Base-by-base conservation (phyloP, 1,140 invertebrate genomes). In the Grapholita molesta region DNA sequence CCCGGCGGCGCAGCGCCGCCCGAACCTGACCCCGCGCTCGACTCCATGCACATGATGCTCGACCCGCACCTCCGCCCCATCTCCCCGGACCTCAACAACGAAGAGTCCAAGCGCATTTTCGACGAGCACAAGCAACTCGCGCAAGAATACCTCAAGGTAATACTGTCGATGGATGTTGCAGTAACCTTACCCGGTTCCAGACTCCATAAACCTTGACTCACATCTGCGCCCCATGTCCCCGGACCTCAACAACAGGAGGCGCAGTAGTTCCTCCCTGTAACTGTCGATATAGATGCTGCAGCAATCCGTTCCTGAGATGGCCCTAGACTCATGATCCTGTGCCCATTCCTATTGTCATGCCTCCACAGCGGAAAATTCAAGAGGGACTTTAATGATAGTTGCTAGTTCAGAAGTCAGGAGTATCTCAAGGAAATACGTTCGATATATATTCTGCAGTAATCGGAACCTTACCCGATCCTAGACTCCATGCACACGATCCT, bases 81-180 rank as follows among this genome's bases (percentile, higher is more conserved):
- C 64, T 95, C 95, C 21, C 97, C 97, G 6, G 95, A 97, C 88
- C 93, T 94, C 65, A 94, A 93, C 67, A 96, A 95, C 86, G 93
- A 95, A 24, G 94, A 96, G 84, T 98, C 97, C 33, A 93, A 96
- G 78, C 89, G 95, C 68, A 96, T 98, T 69, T 98, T 96, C 89
- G 94, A 97, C 67, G 95, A 97, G 75, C 97, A 98, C 84, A 96
- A 96, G 77, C 93, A 95, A 82, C 93, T 97, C 73, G 94, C 95
- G 35, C 94, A 95, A 81, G 95, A 96, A 86, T 96, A 95, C 88
- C 93, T 95, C 28, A 95, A 95, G 83, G 94, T 95, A 76, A 35
- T 2, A 12, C 33, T 35, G 5, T 33, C 12, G 32, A 11, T 11
- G 1, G 3, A 33, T 33, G 32, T 11, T 33, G 12, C 7, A 33